A percentile compares a stretch with the other conserved stretches of the same genome.
Evolutionary conservation across 2,113 vertebrate species (phyloP).

Genomic region (Microcebus jonahi): DNA sequence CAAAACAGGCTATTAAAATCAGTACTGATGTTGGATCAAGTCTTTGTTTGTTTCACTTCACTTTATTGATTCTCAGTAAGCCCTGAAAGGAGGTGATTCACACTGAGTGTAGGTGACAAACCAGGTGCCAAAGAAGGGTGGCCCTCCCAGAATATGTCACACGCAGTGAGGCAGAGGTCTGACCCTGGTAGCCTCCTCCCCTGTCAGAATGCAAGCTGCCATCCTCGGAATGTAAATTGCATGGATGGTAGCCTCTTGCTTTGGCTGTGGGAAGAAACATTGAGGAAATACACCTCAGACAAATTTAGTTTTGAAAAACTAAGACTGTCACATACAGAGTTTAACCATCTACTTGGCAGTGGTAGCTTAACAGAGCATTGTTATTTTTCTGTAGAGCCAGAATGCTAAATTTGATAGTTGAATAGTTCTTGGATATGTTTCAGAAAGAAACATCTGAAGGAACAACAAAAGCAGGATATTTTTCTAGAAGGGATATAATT

Average conservation of each 20-base stretch:
- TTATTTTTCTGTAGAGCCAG: not conserved
- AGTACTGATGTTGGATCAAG: not conserved
- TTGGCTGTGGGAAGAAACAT: not conserved
- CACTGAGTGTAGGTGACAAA: not conserved
- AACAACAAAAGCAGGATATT: not conserved
- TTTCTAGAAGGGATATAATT: not conserved
- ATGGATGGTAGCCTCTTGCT: not conserved
- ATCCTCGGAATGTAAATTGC: not conserved
- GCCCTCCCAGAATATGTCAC: not conserved
- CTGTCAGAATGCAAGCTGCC: not conserved
- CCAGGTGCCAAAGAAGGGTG: not conserved
- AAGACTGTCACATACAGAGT: not conserved
- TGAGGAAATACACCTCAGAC: not conserved
- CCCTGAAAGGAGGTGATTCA: not conserved
- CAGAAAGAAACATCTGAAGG: slow-evolving; percentile 21
- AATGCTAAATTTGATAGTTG: not conserved
- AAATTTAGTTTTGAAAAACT: slow-evolving; percentile 28
- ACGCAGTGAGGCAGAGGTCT: rapidly evolving
- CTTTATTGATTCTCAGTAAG: not conserved
- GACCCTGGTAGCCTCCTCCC: not conserved
- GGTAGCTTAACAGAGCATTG: slow-evolving; percentile 8
- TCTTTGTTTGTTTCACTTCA: not conserved
- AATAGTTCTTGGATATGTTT: not conserved
- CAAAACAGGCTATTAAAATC: not conserved
- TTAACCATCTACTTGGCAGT: not conserved